Base-by-base conservation (phyloP, 2,888 invertebrate genomes). In the Agrenia bidenticulata region DNA sequence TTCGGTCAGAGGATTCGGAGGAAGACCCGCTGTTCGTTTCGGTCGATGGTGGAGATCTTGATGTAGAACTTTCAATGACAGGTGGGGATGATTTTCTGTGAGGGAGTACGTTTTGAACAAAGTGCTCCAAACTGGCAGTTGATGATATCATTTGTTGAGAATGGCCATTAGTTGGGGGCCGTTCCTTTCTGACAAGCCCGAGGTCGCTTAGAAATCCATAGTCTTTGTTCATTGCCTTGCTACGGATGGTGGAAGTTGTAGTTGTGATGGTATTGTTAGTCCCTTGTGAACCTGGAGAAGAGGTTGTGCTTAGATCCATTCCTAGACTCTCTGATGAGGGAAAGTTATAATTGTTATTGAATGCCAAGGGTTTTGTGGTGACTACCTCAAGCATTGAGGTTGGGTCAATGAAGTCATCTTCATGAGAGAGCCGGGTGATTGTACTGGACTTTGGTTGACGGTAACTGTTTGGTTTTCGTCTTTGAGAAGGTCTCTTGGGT, bases 361-460 rank as follows among this genome's bases (percentile, higher is more conserved):
- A 24, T 7, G 64, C 49, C 1, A 68, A 61, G 21, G 62, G 57
- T 49, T 56, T 66, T 26, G 61, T 67, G 2, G 71, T 72, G 50
- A 62, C 67, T 1, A 73, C 65, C 61, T 75, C 72, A 2, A 75
- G 59, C 67, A 75, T 70, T 11, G 75, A 71, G 1, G 72, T 69
- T 1, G 75, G 75, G 45, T 73, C 75, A 41, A 75, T 42, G 17
- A 56, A 69, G 21, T 74, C 74, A 23, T 75, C 75, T 4, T 56
- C 13, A 61, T 55, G 23, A 64, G 61, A 24, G 50, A 63, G 23
- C 61, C 61, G 53, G 61, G 32, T 55, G 27, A 26, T 42, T 42
- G 39, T 15, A 42, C 24, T 2, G 17, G 45, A 26, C 45, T 45
- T 45, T 5, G n/a, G 5, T 19, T 45, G 45, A 4, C 11, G 27